Evolutionary conservation across 2,888 invertebrate genomes (phyloP).

Genomic region (Drosophila greeni): DNA sequence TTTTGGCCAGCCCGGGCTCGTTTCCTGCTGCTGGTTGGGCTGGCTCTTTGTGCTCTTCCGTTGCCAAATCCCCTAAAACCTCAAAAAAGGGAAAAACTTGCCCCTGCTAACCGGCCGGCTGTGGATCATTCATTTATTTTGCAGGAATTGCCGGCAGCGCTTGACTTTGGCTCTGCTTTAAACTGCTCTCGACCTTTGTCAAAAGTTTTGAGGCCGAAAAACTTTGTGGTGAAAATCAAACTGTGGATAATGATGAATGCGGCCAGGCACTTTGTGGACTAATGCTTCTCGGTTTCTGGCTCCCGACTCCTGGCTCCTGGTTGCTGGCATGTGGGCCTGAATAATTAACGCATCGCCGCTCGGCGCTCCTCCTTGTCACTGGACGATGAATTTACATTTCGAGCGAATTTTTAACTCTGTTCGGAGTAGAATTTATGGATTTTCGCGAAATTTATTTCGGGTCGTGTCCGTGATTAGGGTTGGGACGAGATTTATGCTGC

Average conservation of each 20-base stretch:
- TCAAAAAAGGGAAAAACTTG: slow-evolving; percentile 41
- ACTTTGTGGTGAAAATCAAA: slow-evolving; percentile 65
- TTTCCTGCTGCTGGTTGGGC: slow-evolving; percentile 3
- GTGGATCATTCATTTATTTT: slow-evolving; percentile 59
- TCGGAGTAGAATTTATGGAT: slow-evolving; percentile 63
- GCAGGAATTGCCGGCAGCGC: slow-evolving; percentile 61
- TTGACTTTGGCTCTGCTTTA: slow-evolving; percentile 56
- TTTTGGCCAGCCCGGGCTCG: not conserved
- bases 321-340: slow-evolving; percentile 43
- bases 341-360: slow-evolving; percentile 66
- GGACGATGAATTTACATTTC: slow-evolving; percentile 60
- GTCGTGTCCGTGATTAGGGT: slow-evolving; percentile 63
- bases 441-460: slow-evolving; percentile 63
- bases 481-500: slow-evolving; percentile 62
- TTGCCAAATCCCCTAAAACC: slow-evolving; percentile 59
- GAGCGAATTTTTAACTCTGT: slow-evolving; percentile 38
- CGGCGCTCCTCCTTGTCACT: slow-evolving; percentile 51
- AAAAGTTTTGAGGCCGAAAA: slow-evolving; percentile 57
- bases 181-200: slow-evolving; percentile 68
- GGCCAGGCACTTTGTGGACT: slow-evolving; percentile 49
- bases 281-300: slow-evolving; percentile 10
- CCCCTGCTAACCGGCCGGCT: slow-evolving; percentile 47
- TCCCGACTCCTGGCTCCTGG: slow-evolving; percentile 2
- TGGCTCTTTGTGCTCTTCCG: slow-evolving; percentile 29
- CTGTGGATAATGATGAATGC: slow-evolving; percentile 64